phyloP scores from a whole-genome alignment of 2,797 vertebrate genomes.

The Pelobates cultripes region DNA sequence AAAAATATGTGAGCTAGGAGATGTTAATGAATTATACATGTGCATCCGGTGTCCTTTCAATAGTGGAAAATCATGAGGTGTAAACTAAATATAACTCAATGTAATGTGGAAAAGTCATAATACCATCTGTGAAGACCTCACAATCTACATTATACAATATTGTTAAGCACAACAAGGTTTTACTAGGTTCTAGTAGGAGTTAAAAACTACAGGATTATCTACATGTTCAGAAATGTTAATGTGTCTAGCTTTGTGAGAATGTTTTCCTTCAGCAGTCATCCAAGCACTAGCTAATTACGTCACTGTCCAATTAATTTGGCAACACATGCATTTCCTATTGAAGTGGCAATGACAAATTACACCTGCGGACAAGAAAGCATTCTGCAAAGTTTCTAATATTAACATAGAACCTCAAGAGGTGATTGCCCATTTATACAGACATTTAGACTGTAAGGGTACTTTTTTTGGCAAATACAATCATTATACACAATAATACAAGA shows the following conservation, averaged over 20 bases:
- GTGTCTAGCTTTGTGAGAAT: constrained; percentile 7
- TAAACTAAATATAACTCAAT: too few relatives aligned
- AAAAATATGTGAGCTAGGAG: too few relatives aligned
- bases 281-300: constrained; percentile 32
- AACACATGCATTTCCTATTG: constrained; percentile 31
- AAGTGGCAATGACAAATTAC: constrained; percentile 37
- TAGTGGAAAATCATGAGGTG: too few relatives aligned
- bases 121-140: background rate
- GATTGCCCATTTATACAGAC: background rate
- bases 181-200: background rate
- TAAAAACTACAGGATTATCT: constrained; percentile 6
- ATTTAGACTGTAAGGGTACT: background rate
- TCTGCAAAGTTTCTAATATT: background rate
- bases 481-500: background rate
- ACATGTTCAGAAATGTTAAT: constrained; percentile 25
- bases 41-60: too few relatives aligned
- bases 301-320: constrained; percentile 39
- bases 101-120: background rate
- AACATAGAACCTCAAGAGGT: background rate
- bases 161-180: background rate
- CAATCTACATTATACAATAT: background rate
- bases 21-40: too few relatives aligned
- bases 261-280: constrained; percentile 33
- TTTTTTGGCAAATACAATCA: background rate
- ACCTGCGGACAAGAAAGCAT: constrained; percentile 24